Evolutionary conservation across 2,888 invertebrate genomes (phyloP), one percentile per base, ranked within the genome.

Genomic region (Spisula subtruncata): DNA sequence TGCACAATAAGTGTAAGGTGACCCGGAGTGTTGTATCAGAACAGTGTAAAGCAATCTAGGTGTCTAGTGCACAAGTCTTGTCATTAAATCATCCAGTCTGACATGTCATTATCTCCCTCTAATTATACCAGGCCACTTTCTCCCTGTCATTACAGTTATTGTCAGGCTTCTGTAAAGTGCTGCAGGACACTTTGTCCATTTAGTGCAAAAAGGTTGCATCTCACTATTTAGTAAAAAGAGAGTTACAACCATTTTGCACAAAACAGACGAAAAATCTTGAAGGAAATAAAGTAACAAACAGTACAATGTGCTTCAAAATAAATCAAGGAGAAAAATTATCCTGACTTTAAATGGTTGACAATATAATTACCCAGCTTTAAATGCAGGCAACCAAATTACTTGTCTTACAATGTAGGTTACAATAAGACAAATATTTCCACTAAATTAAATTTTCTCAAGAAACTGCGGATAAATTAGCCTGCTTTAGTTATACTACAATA

Each of bases 161-260:
- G 25, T 25, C 60, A 66, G 10, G 41, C n/a, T 25, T 25, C 60
- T 8, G 54, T 56, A n/a, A n/a, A 5, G 25, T 66, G 60, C 60
- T 66, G 60, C 60, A 66, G 60, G n/a, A 66, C 60, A 66, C 60
- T 60, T 60, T n/a, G n/a, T n/a, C n/a, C n/a, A n/a, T n/a, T n/a
- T n/a, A n/a, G n/a, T n/a, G n/a, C n/a, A n/a, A n/a, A n/a, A n/a
- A n/a, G n/a, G n/a, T n/a, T n/a, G n/a, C n/a, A n/a, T n/a, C n/a
- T n/a, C n/a, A n/a, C n/a, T n/a, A n/a, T n/a, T n/a, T n/a, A n/a
- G n/a, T n/a, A n/a, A n/a, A n/a, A n/a, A n/a, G n/a, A n/a, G n/a
- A n/a, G n/a, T n/a, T n/a, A n/a, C n/a, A n/a, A n/a, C n/a, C n/a
- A n/a, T n/a, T n/a, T n/a, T n/a, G n/a, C n/a, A n/a, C n/a, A n/a